Conservation (phyloP, 1,140 invertebrate genomes). For the Teleogryllus occipitalis region DNA sequence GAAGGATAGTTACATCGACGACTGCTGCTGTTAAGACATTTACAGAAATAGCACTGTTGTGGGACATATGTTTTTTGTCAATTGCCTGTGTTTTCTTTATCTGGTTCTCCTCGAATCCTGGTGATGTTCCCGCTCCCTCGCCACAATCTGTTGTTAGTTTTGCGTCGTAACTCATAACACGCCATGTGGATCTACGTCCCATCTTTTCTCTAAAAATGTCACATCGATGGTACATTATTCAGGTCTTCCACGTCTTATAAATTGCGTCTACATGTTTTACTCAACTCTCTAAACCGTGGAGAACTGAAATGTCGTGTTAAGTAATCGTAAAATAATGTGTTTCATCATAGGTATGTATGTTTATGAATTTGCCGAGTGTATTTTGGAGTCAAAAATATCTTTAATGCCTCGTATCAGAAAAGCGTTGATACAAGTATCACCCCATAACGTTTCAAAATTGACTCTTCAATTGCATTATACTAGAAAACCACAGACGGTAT, state of each 20-base stretch:
- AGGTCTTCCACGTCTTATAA: background rate
- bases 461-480: too few species aligned
- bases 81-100: background rate
- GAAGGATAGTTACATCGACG: too few species aligned
- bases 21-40: too few species aligned
- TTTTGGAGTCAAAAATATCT: too few species aligned
- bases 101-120: background rate
- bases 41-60: background rate
- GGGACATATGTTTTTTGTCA: background rate
- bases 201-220: background rate
- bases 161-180: background rate
- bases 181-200: background rate
- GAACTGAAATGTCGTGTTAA: background rate
- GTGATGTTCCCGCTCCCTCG: too few species aligned
- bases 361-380: too few species aligned
- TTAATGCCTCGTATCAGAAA: too few species aligned
- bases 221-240: background rate
- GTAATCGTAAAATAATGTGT: too few species aligned
- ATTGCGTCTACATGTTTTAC: background rate
- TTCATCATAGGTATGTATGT: too few species aligned
- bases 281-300: background rate
- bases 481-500: too few species aligned
- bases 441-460: too few species aligned
- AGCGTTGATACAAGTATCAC: too few species aligned
- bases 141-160: background rate